Evolutionary conservation across 2,113 vertebrate species (phyloP), one percentile per base, ranked within the genome.

Genomic region (Rissa tridactyla): DNA sequence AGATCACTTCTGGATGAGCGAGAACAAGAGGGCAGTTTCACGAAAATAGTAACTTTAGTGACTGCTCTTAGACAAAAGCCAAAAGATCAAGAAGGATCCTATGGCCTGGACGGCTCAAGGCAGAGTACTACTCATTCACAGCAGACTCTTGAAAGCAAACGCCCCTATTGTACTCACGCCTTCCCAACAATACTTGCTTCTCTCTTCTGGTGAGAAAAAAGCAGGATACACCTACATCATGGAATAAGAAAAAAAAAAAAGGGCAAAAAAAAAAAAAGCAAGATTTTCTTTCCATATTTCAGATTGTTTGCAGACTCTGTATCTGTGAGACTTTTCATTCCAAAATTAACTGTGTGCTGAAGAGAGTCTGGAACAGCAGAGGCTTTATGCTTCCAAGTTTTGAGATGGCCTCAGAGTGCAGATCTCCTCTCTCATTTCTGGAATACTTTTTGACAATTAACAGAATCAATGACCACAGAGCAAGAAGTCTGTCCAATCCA

Each of bases 381-480:
- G 75, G 13, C 46, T 83, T 91, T 88, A 72, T 32, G 71, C 18
- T 86, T 97, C 91, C 91, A 95, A 95, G 85, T 77, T 88, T 81
- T 80, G 58, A 71, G 64, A 92, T 49, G 62, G 91, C 51, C 66
- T 94, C 49, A 18, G 65, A 87, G 73, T 9, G 2, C 78, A 88
- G 65, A 90, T 70, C 92, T 90, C 40, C 61, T 65, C 75, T 73
- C 70, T 83, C 61, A 36, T 86, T 85, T 94, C 88, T 96, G 91
- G 91, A 94, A 94, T 85, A 73, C 47, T 77, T 96, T 88, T 92
- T 90, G 93, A 95, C 73, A 91, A 92, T 92, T 93, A 96, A 91
- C 80, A 95, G 71, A 95, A 71, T 94, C 94, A 80, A 40, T 46
- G 82, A 90, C 87, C 75, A 82, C 81, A 88, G 91, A 93, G 78